A percentile compares a stretch with the other conserved stretches of the same genome.
phyloP scores from a whole-genome alignment of 1,140 invertebrate species.

The Diorhabda elongata region DNA sequence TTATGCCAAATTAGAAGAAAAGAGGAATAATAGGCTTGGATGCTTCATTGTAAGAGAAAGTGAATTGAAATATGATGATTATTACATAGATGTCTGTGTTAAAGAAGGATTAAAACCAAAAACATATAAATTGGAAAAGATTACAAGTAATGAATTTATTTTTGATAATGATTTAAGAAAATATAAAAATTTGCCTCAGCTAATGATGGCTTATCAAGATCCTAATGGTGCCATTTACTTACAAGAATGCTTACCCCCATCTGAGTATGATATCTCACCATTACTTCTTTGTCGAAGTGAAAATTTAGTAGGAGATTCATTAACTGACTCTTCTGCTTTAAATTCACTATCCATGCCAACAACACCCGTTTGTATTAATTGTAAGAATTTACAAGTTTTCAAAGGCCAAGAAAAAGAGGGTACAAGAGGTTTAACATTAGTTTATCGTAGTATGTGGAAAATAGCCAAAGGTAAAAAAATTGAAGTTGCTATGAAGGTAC shows the following conservation, averaged over 20 bases:
- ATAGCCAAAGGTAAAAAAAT: slow-evolving; percentile 65
- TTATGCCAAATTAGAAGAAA: slow-evolving; percentile 75
- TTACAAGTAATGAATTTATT: slow-evolving; percentile 49
- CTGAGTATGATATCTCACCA: slow-evolving; percentile 78
- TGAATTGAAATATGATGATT: slow-evolving; percentile 70
- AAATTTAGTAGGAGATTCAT: slow-evolving; percentile 41
- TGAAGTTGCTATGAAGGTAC: slow-evolving; percentile 69
- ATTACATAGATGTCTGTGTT: slow-evolving; percentile 74
- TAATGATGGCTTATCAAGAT: slow-evolving; percentile 60
- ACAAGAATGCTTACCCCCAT: slow-evolving; percentile 74
- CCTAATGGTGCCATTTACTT: slow-evolving; percentile 56
- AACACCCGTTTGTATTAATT: slow-evolving; percentile 56
- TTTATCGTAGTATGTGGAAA: slow-evolving; percentile 65
- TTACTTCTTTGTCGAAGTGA: slow-evolving; percentile 63
- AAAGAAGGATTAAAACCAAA: slow-evolving; percentile 64
- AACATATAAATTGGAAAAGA: slow-evolving; percentile 63
- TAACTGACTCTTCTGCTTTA: slow-evolving; percentile 49
- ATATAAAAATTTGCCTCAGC: slow-evolving; percentile 60
- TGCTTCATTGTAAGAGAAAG: slow-evolving; percentile 79
- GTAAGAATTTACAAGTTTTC: slow-evolving; percentile 57
- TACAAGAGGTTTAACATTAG: slow-evolving; percentile 57
- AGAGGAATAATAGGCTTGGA: slow-evolving; percentile 67
- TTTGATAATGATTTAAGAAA: slow-evolving; percentile 49
- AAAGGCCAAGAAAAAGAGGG: slow-evolving; percentile 59
- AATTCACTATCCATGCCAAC: slow-evolving; percentile 46